Evolutionary conservation across 2,888 invertebrate genomes (phyloP), one percentile per base, ranked within the genome.

Genomic region (Chaitophorus viminalis): DNA sequence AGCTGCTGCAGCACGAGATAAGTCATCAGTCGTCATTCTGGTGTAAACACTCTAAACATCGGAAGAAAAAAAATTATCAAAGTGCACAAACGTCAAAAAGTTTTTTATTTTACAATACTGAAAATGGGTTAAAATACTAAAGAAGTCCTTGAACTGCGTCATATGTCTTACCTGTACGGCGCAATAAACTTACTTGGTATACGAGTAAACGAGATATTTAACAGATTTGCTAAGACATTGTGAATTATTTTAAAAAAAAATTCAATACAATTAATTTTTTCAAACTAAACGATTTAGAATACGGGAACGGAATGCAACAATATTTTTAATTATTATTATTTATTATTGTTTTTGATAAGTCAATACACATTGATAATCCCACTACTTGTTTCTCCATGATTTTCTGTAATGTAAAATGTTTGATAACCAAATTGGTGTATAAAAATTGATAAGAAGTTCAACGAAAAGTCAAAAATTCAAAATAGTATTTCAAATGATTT

Each of bases 261-360:
- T 74, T 36, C 18, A 36, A 74, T 52, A 52, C 3, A 31, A 39
- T 39, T 0, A 68, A 36, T 25, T 65, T 68, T 79, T 81, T 68
- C 25, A 70, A 39, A 72, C 18, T 0, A 36, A 29, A 31, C 29
- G 70, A 46, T 11, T 46, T 46, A 14, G 46, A 46, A 75, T 21
- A 39, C 11, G 46, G n/a, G 39, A n/a, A 39, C 11, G 9, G 29
- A 21, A 74, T 74, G n/a, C 39, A 82, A 82, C 46, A 60, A 76
- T 77, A 65, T 84, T 84, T 46, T 86, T 86, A 86, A 86, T 86
- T 86, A 86, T 85, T 84, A 60, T 86, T 68, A 29, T 86, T 72
- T 72, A 72, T 83, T 84, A 68, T 76, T 84, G 39, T 76, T 76
- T 65, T 76, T 84, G 76, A 84, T 84, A 84, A 84, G 84, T 84